Percentiles rank a stretch among this genome's conserved stretches.
Evolutionary conservation across 2,888 invertebrate genomes (phyloP).

Genomic region (Tipula confusa): DNA sequence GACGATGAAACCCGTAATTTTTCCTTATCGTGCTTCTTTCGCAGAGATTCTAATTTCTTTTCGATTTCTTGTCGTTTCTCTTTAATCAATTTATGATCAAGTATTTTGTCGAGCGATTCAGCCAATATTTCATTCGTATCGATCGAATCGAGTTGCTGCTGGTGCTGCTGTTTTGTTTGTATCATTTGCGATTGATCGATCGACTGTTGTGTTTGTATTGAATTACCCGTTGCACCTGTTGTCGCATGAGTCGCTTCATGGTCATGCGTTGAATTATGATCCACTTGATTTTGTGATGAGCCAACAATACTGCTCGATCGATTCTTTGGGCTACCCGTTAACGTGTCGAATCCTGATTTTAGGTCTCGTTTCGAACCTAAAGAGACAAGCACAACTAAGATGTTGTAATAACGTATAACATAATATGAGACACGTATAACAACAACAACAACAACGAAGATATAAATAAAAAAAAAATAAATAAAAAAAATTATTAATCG

Average conservation of each 20-base stretch:
- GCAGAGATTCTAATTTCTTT: slow-evolving; percentile 77
- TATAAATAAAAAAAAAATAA: slow-evolving; percentile 21
- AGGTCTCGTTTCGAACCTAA: slow-evolving; percentile 50
- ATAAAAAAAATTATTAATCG: not conserved
- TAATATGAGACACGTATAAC: not conserved
- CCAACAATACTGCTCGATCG: slow-evolving; percentile 44
- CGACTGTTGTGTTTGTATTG: slow-evolving; percentile 48
- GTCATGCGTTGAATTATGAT: slow-evolving; percentile 37
- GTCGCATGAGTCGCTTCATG: not conserved
- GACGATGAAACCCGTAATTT: slow-evolving; percentile 57
- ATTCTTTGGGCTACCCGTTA: slow-evolving; percentile 53
- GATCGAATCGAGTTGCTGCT: slow-evolving; percentile 43
- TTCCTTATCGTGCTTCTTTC: slow-evolving; percentile 79
- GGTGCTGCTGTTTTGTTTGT: slow-evolving; percentile 45
- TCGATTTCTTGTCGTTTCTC: slow-evolving; percentile 81
- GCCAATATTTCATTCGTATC: slow-evolving; percentile 56
- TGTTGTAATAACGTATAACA: not conserved
- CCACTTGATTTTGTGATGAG: slow-evolving; percentile 38
- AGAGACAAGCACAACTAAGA: slow-evolving; percentile 46
- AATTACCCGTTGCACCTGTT: slow-evolving; percentile 36
- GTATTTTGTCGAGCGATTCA: slow-evolving; percentile 72
- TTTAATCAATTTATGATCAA: slow-evolving; percentile 74
- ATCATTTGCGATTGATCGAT: slow-evolving; percentile 46
- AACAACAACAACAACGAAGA: not conserved
- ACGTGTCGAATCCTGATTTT: slow-evolving; percentile 44